Evolutionary conservation across 2,113 vertebrate genomes (phyloP).

Genomic region (Kryptolebias marmoratus): DNA sequence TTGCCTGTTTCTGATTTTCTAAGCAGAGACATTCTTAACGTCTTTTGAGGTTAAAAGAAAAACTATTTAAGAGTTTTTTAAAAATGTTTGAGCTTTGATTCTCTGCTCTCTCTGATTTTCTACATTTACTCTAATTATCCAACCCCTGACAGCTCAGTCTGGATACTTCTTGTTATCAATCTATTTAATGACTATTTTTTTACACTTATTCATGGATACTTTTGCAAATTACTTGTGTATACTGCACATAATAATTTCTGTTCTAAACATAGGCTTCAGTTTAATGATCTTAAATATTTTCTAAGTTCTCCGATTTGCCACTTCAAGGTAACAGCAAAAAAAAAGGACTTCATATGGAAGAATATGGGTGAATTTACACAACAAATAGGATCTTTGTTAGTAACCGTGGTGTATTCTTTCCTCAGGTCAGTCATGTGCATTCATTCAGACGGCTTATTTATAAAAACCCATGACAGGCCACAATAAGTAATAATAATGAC

Average conservation of each 20-base stretch:
- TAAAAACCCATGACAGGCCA: constrained; percentile 12
- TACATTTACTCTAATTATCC: no score
- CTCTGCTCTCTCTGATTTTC: no score
- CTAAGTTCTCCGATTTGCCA: neutral
- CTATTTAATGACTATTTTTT: neutral
- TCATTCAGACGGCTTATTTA: neutral
- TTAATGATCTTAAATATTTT: neutral
- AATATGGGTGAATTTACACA: neutral
- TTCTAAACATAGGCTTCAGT: neutral
- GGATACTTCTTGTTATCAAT: neutral
- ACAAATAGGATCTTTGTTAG: constrained; percentile 10
- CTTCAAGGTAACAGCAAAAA: neutral
- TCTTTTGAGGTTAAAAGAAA: no score
- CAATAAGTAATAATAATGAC: neutral
- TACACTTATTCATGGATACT: neutral
- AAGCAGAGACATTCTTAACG: no score
- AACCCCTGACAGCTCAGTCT: no score
- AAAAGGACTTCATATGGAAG: neutral
- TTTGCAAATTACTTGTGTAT: neutral
- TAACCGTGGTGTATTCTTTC: neutral
- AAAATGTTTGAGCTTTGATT: no score
- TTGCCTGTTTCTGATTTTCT: neutral
- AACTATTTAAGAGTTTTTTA: no score
- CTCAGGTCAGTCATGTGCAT: constrained; percentile 29
- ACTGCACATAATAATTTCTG: neutral